Evolutionary conservation across 2,888 invertebrate genomes (phyloP).

Genomic region (Chrysomela aeneicollis): DNA sequence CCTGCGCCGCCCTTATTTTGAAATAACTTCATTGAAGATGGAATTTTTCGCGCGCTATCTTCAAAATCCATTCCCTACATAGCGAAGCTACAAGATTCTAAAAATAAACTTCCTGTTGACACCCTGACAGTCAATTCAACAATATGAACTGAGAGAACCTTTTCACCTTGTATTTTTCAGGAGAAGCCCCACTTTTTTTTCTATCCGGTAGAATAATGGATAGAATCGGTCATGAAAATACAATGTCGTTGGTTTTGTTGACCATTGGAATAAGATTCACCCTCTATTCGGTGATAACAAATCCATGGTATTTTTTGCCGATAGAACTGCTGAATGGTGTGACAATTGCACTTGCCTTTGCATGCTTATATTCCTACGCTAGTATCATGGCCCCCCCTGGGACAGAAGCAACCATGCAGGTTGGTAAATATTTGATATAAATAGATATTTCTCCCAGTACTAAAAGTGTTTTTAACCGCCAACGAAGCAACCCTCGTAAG

Average conservation of each 20-base stretch:
- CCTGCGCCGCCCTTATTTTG: too few species aligned
- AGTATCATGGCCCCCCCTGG: constrained; percentile 84
- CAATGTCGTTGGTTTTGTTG: constrained; percentile 83
- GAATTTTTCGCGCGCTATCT: too few species aligned
- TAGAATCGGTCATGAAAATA: constrained; percentile 80
- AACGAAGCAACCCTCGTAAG: too few species aligned
- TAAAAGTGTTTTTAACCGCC: too few species aligned
- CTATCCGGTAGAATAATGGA: constrained; percentile 80
- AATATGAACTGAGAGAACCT: too few species aligned
- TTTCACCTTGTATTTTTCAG: too few species aligned
- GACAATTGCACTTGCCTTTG: constrained; percentile 87
- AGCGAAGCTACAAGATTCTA: too few species aligned
- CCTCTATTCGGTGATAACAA: constrained; percentile 78
- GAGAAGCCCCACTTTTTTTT: constrained; percentile 89
- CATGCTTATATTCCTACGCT: constrained; percentile 89
- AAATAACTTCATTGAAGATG: too few species aligned
- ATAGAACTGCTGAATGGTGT: constrained; percentile 88
- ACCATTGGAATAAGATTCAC: constrained; percentile 83
- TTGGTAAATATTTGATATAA: constrained; percentile 54
- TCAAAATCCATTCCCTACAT: too few species aligned
- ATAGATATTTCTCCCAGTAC: too few species aligned
- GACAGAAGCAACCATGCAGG: constrained; percentile 87
- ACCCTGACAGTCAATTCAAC: too few species aligned
- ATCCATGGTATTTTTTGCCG: constrained; percentile 86
- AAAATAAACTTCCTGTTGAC: too few species aligned